Evolutionary conservation across 2,888 invertebrate genomes (phyloP).

Genomic region (Ischnura elegans): DNA sequence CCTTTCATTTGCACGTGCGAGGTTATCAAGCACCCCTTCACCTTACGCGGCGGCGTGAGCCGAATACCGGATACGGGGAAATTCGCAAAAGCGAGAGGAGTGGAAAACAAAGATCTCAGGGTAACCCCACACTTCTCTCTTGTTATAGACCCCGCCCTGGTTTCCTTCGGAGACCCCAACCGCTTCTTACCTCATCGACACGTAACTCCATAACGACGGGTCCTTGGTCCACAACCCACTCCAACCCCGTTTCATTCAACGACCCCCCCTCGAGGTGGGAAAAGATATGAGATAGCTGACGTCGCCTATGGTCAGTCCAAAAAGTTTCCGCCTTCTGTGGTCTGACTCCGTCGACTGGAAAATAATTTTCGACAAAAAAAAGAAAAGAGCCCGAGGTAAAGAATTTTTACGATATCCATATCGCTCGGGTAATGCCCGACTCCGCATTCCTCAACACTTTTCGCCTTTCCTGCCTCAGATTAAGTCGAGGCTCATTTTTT

Average conservation of each 20-base stretch:
- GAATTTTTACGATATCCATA: neutral
- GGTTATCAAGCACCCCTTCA: constrained; percentile 19
- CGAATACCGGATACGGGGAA: neutral
- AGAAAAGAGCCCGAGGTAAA: neutral
- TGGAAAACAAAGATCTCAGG: neutral
- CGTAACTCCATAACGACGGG: neutral
- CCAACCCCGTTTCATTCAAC: neutral
- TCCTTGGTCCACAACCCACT: neutral
- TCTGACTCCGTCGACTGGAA: neutral
- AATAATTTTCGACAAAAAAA: neutral
- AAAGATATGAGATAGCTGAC: neutral
- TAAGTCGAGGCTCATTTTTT: neutral
- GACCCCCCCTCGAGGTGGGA: neutral
- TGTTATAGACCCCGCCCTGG: neutral
- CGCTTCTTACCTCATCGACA: constrained; percentile 4
- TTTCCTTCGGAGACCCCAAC: neutral
- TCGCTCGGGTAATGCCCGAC: neutral
- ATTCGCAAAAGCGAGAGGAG: neutral
- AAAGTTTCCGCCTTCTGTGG: neutral
- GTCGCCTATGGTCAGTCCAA: constrained; percentile 1
- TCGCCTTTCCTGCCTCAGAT: neutral
- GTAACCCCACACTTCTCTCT: neutral
- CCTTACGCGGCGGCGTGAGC: neutral
- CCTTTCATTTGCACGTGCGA: constrained; percentile 15
- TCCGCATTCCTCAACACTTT: neutral